Base-by-base conservation (phyloP, 2,797 vertebrate species). In the Steatocranus sp. region DNA sequence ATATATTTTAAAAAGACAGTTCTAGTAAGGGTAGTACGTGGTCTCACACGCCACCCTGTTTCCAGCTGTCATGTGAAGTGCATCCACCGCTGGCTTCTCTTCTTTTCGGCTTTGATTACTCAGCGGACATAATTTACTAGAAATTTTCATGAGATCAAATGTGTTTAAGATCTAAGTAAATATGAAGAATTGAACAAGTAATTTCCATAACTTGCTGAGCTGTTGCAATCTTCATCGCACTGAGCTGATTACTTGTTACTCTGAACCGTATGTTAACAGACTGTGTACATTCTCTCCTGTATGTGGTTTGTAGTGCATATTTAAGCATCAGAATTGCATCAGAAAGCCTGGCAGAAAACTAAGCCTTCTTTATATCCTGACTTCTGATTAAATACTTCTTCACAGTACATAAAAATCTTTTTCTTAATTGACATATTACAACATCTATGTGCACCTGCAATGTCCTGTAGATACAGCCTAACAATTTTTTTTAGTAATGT, bases 11-110 rank as follows among this genome's bases (percentile, higher is more conserved):
- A 73, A 73, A 73, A 84, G 27, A n/a, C 17, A 38, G 5, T 50
- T 79, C 73, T 43, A 46, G 58, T 53, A 76, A 46, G 76, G 11
- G 58, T 61, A 61, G 87, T 48, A 58, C 25, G 15, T 81, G 50
- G 30, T 54, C 88, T 91, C 78, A 81, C 50, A 11, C 48, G 90
- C 76, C 66, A 82, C 90, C 78, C 83, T 76, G 88, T 93, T 81
- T 70, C 74, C 48, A 81, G 75, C 76, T 92, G 89, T 90, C 90
- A 89, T 86, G 85, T 84, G 36, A 87, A 93, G 82, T 83, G 87
- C 92, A 92, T 90, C 87, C 88, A 86, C 85, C 74, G 86, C 89
- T 87, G 89, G 76, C 89, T 84, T 90, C 66, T 86, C 76, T 87
- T 88, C 75, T 86, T 53, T 89, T 87, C 81, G 83, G 56, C 50